Percentiles rank a stretch among this genome's conserved stretches.
phyloP scores from a whole-genome alignment of 2,888 invertebrate species.

The Platerodrilus igneus region DNA sequence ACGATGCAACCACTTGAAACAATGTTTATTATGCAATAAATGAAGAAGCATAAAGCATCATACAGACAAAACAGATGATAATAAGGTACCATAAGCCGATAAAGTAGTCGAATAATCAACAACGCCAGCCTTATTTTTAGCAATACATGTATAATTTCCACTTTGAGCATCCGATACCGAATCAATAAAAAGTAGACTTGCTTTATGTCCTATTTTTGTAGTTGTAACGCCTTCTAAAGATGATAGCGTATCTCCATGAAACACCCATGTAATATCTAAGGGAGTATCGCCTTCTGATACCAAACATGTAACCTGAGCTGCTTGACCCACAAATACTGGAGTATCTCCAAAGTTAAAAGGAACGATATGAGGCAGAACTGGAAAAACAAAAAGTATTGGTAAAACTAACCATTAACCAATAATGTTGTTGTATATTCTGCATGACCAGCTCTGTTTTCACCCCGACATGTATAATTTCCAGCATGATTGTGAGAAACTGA shows the following conservation, averaged over 20 bases:
- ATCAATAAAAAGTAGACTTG: conserved; percentile 47
- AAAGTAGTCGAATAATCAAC: conserved; percentile 42
- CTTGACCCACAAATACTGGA: conserved; percentile 73
- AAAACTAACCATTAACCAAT: conserved; percentile 61
- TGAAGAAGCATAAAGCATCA: conserved; percentile 25
- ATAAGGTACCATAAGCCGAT: conserved; percentile 44
- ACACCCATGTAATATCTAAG: conserved; percentile 54
- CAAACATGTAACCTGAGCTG: conserved; percentile 69
- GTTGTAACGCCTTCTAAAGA: conserved; percentile 38
- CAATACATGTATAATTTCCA: conserved; percentile 48
- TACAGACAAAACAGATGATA: conserved; percentile 38
- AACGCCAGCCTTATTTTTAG: conserved; percentile 44
- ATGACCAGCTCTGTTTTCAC: conserved; percentile 59
- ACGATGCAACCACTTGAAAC: background rate
- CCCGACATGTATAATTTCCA: conserved; percentile 69
- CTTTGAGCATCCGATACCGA: conserved; percentile 42
- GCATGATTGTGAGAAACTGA: conserved; percentile 49
- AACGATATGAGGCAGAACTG: conserved; percentile 77
- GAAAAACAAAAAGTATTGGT: conserved; percentile 46
- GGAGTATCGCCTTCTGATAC: conserved; percentile 58
- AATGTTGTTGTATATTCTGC: conserved; percentile 64
- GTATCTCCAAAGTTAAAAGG: conserved; percentile 75
- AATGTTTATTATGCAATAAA: conserved; percentile 1
- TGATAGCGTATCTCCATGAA: conserved; percentile 48
- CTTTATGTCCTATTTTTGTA: conserved; percentile 48